Evolutionary conservation across 2,113 vertebrate genomes (phyloP).

Genomic region (Ochotona curzoniae): DNA sequence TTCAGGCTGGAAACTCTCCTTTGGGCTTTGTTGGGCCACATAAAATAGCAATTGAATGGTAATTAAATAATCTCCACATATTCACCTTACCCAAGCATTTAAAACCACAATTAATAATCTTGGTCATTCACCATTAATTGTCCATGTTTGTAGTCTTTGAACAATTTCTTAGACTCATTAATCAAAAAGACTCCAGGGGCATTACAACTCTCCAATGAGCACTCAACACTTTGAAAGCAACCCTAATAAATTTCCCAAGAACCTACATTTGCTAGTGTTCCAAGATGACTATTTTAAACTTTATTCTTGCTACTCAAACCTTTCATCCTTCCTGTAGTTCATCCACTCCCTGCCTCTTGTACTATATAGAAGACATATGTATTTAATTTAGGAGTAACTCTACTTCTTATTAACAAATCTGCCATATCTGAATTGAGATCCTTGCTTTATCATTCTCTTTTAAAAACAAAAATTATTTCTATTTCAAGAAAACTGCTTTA

Average conservation of each 20-base stretch:
- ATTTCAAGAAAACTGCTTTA: neutral
- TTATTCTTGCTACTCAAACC: neutral
- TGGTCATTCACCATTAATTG: conserved; percentile 14
- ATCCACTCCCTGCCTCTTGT: neutral
- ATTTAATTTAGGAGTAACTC: neutral
- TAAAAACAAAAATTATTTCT: neutral
- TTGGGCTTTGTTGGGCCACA: neutral
- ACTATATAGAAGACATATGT: neutral
- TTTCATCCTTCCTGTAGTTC: neutral
- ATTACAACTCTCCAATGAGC: conserved; percentile 43
- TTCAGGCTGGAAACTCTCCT: neutral
- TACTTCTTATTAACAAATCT: neutral
- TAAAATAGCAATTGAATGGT: conserved; percentile 15
- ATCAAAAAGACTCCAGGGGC: conserved; percentile 17
- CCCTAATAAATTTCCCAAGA: conserved; percentile 19
- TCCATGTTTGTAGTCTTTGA: conserved; percentile 27
- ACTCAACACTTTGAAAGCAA: conserved; percentile 10
- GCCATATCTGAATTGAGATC: neutral
- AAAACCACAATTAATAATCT: conserved; percentile 41
- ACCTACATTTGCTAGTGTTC: neutral
- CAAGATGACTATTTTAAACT: neutral
- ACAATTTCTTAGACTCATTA: conserved; percentile 7
- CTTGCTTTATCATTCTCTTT: neutral
- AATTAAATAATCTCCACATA: conserved; percentile 45
- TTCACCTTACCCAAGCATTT: conserved; percentile 51